phyloP scores from a whole-genome alignment of 1,140 invertebrate species.

The Drosophila pruinosa region DNA sequence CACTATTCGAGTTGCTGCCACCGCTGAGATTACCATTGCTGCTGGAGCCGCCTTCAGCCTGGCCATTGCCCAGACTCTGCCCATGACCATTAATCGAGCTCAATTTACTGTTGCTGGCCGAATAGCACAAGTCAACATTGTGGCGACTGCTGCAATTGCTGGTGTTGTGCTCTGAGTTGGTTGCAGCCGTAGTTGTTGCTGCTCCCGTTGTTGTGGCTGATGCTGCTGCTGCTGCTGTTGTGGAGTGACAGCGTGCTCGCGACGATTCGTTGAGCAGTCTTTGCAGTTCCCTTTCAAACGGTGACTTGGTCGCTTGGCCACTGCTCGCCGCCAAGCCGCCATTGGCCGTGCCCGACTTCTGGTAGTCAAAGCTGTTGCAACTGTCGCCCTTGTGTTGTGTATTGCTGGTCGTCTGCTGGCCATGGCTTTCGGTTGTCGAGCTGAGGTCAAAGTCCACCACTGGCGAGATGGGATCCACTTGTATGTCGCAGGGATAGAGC shows the following conservation, averaged over 20 bases:
- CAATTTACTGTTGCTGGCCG: constrained; percentile 67
- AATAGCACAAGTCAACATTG: constrained; percentile 65
- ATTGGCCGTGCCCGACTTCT: constrained; percentile 53
- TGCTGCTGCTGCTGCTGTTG: too few species aligned
- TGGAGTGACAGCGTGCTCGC: constrained; percentile 59
- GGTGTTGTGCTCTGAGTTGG: constrained; percentile 53
- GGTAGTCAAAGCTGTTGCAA: constrained; percentile 87
- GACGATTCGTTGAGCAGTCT: constrained; percentile 87
- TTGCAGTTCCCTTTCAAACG: constrained; percentile 89
- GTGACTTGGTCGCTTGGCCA: constrained; percentile 83
- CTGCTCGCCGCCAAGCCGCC: not conserved
- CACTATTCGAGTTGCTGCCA: constrained; percentile 74
- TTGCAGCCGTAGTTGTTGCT: constrained; percentile 26
- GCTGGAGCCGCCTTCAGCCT: constrained; percentile 50
- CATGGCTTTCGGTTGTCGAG: constrained; percentile 82
- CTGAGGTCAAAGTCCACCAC: constrained; percentile 75
- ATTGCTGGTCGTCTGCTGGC: constrained; percentile 83
- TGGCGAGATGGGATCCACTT: constrained; percentile 83
- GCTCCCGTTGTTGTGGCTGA: constrained; percentile 17
- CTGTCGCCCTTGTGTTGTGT: constrained; percentile 85
- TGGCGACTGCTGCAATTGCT: constrained; percentile 74
- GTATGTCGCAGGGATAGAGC: constrained; percentile 86
- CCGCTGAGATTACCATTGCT: constrained; percentile 77
- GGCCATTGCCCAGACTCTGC: constrained; percentile 10
- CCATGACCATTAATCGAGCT: constrained; percentile 58